phyloP scores from a whole-genome alignment of 2,113 vertebrate species.

The Megaceryle maxima region DNA sequence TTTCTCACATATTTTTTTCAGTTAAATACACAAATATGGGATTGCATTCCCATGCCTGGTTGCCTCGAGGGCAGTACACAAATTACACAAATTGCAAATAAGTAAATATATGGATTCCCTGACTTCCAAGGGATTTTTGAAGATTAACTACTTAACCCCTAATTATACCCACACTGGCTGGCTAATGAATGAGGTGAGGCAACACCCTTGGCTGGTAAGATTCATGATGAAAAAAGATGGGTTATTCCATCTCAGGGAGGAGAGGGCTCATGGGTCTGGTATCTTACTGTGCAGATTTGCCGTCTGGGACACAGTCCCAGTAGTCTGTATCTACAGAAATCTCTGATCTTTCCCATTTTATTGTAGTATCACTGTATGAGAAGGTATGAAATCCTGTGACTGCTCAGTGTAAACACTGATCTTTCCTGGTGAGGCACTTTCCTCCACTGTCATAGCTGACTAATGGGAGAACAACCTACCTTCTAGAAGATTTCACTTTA shows the following conservation, averaged over 20 bases:
- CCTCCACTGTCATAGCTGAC: background rate
- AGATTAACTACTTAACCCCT: background rate
- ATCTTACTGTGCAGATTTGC: background rate
- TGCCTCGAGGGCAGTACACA: background rate
- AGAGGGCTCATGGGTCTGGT: background rate
- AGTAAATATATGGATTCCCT: background rate
- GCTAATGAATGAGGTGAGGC: background rate
- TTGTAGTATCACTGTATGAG: background rate
- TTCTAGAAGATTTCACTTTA: background rate
- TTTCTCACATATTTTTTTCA: background rate
- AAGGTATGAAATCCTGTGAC: background rate
- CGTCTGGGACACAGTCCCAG: background rate
- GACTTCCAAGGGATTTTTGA: background rate
- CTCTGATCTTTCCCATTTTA: background rate
- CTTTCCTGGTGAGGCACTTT: background rate
- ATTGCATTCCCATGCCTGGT: background rate
- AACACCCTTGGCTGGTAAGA: background rate
- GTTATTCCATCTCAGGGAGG: background rate
- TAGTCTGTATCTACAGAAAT: background rate
- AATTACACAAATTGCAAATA: background rate
- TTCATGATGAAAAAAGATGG: background rate
- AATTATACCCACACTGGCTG: background rate
- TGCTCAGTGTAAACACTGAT: background rate
- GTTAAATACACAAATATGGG: background rate
- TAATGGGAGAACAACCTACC: background rate